phyloP scores from a whole-genome alignment of 2,888 invertebrate genomes.

The Meteorus colon region DNA sequence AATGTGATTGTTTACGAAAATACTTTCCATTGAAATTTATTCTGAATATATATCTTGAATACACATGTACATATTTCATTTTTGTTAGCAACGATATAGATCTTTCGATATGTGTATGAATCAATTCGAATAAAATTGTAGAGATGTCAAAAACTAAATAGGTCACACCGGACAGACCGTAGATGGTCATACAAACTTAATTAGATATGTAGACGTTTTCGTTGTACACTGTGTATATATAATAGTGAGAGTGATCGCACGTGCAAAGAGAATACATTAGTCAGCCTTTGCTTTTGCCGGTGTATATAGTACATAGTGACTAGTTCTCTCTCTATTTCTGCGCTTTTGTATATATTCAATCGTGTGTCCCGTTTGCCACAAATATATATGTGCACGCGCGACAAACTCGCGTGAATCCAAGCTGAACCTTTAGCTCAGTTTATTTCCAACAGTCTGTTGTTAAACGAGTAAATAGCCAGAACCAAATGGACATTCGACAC shows the following conservation, averaged over 20 bases:
- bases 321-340: conserved; percentile 34
- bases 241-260: conserved; percentile 15
- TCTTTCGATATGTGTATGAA: neutral
- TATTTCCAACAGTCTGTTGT: conserved; percentile 34
- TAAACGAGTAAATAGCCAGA: neutral
- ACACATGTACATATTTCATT: no score
- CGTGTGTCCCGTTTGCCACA: neutral
- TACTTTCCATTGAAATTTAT: no score
- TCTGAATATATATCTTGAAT: no score
- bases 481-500: neutral
- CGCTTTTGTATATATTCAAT: conserved; percentile 24
- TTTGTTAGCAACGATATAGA: no score
- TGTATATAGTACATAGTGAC: conserved; percentile 7
- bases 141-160: neutral
- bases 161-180: neutral
- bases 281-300: neutral
- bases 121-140: neutral
- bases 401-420: conserved; percentile 25
- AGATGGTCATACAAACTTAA: neutral
- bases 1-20: no score
- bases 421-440: conserved; percentile 41
- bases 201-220: neutral
- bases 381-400: neutral
- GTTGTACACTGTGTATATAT: neutral
- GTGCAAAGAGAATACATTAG: neutral